These are phyloP conservation scores for Apteryx owenii DNA, from an alignment of 2,113 vertebrate species.

Conservation along the genomic window DNA sequence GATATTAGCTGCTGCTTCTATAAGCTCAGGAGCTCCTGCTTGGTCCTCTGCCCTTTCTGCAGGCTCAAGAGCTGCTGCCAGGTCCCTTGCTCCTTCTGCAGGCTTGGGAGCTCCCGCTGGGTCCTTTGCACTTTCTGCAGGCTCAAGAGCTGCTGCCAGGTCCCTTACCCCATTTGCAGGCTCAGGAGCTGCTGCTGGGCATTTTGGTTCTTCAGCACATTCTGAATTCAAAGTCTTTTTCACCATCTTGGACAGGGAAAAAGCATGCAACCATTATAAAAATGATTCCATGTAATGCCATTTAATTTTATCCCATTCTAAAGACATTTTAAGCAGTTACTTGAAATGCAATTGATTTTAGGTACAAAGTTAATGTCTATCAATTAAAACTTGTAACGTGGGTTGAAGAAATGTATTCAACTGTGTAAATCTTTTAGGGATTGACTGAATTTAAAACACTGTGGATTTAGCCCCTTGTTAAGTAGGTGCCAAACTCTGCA, in stretches of 20 bases:
- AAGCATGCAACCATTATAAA: neutral
- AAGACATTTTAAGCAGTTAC: neutral
- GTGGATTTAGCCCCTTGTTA: neutral
- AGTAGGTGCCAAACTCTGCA: too few species aligned
- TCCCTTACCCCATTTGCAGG: neutral
- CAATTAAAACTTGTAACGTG: rapidly evolving
- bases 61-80: neutral
- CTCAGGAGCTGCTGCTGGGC: rapidly evolving
- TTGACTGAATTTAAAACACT: rapidly evolving
- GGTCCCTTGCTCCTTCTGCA: neutral
- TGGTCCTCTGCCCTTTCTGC: neutral
- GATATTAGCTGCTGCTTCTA: neutral
- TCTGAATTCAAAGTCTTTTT: slow-evolving; percentile 62
- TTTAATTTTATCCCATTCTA: neutral
- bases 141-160: neutral
- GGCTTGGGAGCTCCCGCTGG: neutral
- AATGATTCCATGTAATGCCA: rapidly evolving
- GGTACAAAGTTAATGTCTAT: rapidly evolving
- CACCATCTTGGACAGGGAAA: slow-evolving; percentile 63
- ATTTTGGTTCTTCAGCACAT: rapidly evolving
- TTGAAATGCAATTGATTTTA: neutral
- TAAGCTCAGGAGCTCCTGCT: neutral
- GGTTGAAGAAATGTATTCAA: too few species aligned
- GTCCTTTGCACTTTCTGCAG: rapidly evolving
- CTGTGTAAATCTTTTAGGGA: neutral